These are phyloP conservation scores for Plotosus lineatus DNA, from an alignment of 2,113 vertebrate genomes.

Conservation along the genomic window DNA sequence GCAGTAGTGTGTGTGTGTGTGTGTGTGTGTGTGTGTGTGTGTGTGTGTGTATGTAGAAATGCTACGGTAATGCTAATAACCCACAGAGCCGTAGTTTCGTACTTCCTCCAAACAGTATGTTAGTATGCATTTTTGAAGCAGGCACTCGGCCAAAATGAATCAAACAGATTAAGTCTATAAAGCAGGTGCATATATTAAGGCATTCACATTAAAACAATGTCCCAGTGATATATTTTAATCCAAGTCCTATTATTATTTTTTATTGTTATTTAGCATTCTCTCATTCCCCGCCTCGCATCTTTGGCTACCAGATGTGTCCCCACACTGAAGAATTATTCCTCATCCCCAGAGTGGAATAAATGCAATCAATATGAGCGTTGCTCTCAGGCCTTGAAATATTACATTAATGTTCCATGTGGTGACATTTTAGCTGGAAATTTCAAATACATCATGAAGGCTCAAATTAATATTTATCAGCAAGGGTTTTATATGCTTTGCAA, in stretches of 20 bases:
- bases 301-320: slow-evolving; percentile 99
- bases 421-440: slow-evolving; percentile 99
- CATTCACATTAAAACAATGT: slow-evolving; percentile 75
- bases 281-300: slow-evolving; percentile 94
- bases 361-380: slow-evolving; percentile 99
- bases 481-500: slow-evolving; percentile 99
- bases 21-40: too few species aligned
- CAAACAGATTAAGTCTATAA: slow-evolving; percentile 69
- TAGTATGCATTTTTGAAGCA: slow-evolving; percentile 61
- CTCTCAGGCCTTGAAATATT: slow-evolving; percentile 99
- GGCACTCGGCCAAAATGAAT: slow-evolving; percentile 74
- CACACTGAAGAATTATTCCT: slow-evolving; percentile 99
- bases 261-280: slow-evolving; percentile 96
- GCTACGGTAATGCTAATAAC: neutral
- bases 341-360: slow-evolving; percentile 99
- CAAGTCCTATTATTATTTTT: slow-evolving; percentile 79
- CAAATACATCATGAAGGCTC: slow-evolving; percentile 99
- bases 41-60: too few species aligned
- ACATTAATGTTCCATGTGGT: slow-evolving; percentile 99
- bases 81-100: neutral
- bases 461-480: slow-evolving; percentile 99
- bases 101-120: slow-evolving; percentile 41
- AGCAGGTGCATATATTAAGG: slow-evolving; percentile 71
- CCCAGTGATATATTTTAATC: slow-evolving; percentile 78
- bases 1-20: too few species aligned